These are phyloP conservation scores for Sphenopsis melanotis DNA, from an alignment of 2,797 vertebrate genomes.

Conservation along the genomic window DNA sequence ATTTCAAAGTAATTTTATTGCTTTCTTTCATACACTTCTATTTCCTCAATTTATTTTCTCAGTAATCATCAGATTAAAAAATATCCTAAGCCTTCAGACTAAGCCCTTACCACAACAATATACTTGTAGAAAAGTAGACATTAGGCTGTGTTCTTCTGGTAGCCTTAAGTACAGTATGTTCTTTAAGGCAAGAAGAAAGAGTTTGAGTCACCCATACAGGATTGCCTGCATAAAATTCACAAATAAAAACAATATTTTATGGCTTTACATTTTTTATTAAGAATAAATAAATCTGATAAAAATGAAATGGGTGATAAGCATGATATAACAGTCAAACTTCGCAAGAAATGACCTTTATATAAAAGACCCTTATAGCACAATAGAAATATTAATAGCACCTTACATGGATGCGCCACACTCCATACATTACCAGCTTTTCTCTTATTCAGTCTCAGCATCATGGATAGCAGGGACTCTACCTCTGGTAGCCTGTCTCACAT, in stretches of 20 bases:
- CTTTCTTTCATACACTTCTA: background rate
- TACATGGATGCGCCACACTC: background rate
- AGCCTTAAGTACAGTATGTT: background rate
- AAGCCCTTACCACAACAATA: background rate
- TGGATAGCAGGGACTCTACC: background rate
- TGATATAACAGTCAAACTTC: background rate
- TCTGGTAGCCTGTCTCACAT: background rate
- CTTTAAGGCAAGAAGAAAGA: background rate
- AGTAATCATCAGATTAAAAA: background rate
- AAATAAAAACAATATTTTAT: background rate
- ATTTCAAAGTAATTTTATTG: background rate
- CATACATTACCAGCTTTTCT: background rate
- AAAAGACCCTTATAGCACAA: background rate
- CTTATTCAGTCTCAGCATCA: background rate
- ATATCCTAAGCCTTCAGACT: background rate
- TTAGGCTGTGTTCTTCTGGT: background rate
- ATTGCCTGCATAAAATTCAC: background rate
- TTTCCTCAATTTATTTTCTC: background rate
- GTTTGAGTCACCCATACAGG: background rate
- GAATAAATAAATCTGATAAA: constrained; percentile 45
- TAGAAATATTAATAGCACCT: constrained; percentile 24
- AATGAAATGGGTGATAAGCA: background rate
- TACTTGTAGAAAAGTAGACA: background rate
- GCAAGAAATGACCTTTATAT: background rate
- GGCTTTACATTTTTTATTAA: constrained; percentile 41